These are phyloP conservation scores for Allolobophora icterica DNA, from an alignment of 2,888 invertebrate genomes.

Conservation along the genomic window DNA sequence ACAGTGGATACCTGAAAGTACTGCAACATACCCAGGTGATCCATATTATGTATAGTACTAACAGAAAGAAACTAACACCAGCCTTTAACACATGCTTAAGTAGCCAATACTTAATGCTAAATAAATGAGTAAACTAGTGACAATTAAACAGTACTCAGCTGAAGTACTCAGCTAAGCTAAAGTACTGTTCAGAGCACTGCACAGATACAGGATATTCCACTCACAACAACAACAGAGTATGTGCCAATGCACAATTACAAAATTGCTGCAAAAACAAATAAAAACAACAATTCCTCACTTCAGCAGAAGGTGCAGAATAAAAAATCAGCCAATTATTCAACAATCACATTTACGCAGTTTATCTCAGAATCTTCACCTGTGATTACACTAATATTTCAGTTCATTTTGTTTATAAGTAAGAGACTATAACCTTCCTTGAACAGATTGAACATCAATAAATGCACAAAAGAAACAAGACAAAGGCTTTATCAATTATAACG, in stretches of 20 bases:
- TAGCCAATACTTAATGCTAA: not conserved
- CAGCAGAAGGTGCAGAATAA: not conserved
- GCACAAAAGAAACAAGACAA: not conserved
- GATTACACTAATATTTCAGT: not conserved
- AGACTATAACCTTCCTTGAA: not conserved
- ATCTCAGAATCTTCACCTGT: not conserved
- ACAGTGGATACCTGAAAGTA: constrained; percentile 4
- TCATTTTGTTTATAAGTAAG: not conserved
- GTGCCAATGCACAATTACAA: not conserved
- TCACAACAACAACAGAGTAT: not conserved
- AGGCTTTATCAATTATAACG: not conserved
- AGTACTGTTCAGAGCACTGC: not conserved
- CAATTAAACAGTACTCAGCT: not conserved
- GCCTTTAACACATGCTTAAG: constrained; percentile 10
- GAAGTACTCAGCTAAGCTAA: not conserved
- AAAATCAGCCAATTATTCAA: not conserved
- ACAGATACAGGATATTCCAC: not conserved
- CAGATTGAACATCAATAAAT: not conserved
- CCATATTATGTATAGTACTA: not conserved
- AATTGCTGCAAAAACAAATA: not conserved
- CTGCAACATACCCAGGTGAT: not conserved
- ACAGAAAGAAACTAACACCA: constrained; percentile 1
- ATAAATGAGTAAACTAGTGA: not conserved
- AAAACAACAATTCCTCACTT: not conserved
- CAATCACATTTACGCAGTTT: not conserved